Percentiles rank a stretch among this genome's conserved stretches.
These are phyloP conservation scores for Manduca sexta DNA, from an alignment of 1,140 invertebrate genomes.

Conservation along the genomic window DNA sequence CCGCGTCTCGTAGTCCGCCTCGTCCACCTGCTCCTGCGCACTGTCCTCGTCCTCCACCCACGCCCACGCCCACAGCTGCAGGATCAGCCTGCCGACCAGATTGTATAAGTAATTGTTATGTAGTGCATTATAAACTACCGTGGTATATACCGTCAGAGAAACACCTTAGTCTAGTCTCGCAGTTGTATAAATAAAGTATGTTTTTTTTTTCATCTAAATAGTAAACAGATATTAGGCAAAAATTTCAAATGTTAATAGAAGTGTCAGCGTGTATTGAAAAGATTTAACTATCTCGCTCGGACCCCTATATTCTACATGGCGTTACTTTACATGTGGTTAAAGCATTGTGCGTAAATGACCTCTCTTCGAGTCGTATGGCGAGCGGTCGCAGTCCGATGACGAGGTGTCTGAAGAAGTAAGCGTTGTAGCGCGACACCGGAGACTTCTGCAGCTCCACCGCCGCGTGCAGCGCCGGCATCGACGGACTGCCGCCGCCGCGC, in stretches of 20 bases:
- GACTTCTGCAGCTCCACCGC: slow-evolving; percentile 79
- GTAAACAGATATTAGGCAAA: background rate
- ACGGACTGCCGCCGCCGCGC: slow-evolving; percentile 38
- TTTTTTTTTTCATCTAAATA: too few species aligned
- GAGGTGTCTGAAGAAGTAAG: slow-evolving; percentile 79
- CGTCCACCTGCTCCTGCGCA: slow-evolving; percentile 75
- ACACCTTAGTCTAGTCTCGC: too few species aligned
- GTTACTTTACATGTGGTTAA: too few species aligned
- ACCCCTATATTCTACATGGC: too few species aligned
- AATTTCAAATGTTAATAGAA: background rate
- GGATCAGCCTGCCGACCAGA: slow-evolving; percentile 79
- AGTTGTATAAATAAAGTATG: too few species aligned
- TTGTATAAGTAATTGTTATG: too few species aligned
- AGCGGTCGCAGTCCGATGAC: slow-evolving; percentile 87
- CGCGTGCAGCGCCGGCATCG: slow-evolving; percentile 77
- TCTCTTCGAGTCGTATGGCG: slow-evolving; percentile 82
- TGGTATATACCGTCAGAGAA: too few species aligned
- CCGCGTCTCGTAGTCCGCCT: slow-evolving; percentile 84
- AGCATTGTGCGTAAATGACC: slow-evolving; percentile 18
- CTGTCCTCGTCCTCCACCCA: slow-evolving; percentile 70
- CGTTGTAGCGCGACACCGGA: slow-evolving; percentile 43
- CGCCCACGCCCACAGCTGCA: slow-evolving; percentile 83
- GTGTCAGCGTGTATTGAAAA: too few species aligned
- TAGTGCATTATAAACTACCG: too few species aligned
- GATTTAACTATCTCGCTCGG: too few species aligned